phyloP scores from a whole-genome alignment of 2,888 invertebrate genomes.

The Plebejus anna region DNA sequence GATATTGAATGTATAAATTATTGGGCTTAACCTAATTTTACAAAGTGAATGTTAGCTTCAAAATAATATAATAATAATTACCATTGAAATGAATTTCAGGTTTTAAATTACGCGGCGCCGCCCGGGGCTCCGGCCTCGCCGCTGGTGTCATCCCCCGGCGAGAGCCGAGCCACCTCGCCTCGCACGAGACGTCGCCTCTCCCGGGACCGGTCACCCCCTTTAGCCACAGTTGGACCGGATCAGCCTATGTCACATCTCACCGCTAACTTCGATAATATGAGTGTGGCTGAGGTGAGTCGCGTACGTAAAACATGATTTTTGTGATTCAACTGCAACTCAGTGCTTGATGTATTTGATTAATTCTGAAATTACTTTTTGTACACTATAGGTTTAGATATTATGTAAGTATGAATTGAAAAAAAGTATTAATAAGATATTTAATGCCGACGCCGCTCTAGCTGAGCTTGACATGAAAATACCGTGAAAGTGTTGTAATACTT shows the following conservation, averaged over 20 bases:
- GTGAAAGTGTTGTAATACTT: not conserved
- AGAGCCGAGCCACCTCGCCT: slow-evolving; percentile 86
- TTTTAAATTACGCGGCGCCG: slow-evolving; percentile 60
- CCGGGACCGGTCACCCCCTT: slow-evolving; percentile 68
- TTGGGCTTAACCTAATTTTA: too few species aligned
- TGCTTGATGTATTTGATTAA: not conserved
- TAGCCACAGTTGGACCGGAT: slow-evolving; percentile 40
- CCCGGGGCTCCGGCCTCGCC: slow-evolving; percentile 81
- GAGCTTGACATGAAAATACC: not conserved
- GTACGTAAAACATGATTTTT: not conserved
- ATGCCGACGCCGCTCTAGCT: not conserved
- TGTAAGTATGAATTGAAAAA: too few species aligned
- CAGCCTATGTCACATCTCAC: slow-evolving; percentile 57
- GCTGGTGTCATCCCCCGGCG: slow-evolving; percentile 88
- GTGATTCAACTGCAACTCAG: too few species aligned
- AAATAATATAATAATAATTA: not conserved
- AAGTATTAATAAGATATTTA: not conserved
- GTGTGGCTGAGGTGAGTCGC: slow-evolving; percentile 59
- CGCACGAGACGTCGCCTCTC: slow-evolving; percentile 75
- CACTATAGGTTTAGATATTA: too few species aligned
- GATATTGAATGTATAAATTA: too few species aligned
- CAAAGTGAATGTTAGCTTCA: too few species aligned
- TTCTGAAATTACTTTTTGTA: too few species aligned
- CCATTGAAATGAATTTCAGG: slow-evolving; percentile 44
- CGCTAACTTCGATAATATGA: slow-evolving; percentile 67